phyloP scores from a whole-genome alignment of 2,113 vertebrate genomes.

The Perca schrenkii region DNA sequence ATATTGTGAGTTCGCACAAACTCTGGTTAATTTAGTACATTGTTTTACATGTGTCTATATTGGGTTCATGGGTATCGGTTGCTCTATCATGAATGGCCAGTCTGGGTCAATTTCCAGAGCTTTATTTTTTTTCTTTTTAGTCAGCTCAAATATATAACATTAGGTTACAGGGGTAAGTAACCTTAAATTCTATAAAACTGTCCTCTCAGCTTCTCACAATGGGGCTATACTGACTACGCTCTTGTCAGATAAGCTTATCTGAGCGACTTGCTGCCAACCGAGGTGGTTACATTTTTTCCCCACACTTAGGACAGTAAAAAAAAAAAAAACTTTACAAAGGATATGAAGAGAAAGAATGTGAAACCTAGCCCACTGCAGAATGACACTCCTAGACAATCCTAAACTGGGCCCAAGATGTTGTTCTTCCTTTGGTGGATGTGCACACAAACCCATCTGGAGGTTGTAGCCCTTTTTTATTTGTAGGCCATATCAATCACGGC shows the following conservation, averaged over 20 bases:
- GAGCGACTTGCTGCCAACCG: slow-evolving; percentile 3
- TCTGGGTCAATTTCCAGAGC: neutral
- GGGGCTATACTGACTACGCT: slow-evolving; percentile 1
- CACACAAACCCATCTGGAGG: neutral
- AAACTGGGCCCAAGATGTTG: neutral
- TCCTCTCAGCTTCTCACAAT: slow-evolving; percentile 29
- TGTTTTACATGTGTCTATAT: neutral
- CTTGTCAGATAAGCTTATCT: slow-evolving; percentile 33
- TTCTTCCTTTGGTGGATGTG: neutral
- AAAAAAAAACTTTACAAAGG: neutral
- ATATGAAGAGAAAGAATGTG: neutral
- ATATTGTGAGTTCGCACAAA: neutral
- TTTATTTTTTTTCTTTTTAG: neutral
- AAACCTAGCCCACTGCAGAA: neutral
- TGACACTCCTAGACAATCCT: neutral
- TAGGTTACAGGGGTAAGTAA: slow-evolving; percentile 38
- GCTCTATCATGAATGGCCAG: neutral
- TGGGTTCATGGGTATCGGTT: too few species aligned
- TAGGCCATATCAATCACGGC: neutral
- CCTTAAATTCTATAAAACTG: slow-evolving; percentile 26
- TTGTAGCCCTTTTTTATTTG: neutral
- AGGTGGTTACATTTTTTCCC: neutral
- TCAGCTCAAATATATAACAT: neutral
- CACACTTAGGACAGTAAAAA: slow-evolving; percentile 5
- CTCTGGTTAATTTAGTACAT: too few species aligned